phyloP scores from a whole-genome alignment of 2,113 vertebrate genomes.

The Azemiops feae region DNA sequence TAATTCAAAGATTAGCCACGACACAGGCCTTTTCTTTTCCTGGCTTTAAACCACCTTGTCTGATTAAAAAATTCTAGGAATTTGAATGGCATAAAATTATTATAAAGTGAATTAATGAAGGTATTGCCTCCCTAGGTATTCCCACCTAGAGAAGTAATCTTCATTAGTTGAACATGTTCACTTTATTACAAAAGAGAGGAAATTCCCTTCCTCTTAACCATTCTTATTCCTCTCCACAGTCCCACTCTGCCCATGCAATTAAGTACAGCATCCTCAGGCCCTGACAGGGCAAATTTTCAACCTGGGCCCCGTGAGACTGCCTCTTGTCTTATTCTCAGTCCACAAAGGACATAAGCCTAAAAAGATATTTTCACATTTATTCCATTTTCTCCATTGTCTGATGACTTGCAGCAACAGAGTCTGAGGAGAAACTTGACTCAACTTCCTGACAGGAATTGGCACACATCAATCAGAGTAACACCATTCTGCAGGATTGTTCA shows the following conservation, averaged over 20 bases:
- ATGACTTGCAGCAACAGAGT: not conserved
- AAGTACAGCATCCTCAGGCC: not conserved
- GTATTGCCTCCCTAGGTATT: not conserved
- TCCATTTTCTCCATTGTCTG: not conserved
- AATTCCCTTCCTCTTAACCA: not conserved
- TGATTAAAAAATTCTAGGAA: not conserved
- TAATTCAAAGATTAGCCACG: not conserved
- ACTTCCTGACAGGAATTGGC: not conserved
- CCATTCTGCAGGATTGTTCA: not conserved
- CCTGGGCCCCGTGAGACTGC: not conserved
- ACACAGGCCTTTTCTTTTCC: too few species aligned
- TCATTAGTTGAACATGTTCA: too few species aligned
- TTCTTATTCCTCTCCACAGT: not conserved
- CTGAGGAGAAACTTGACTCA: not conserved
- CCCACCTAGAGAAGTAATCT: too few species aligned
- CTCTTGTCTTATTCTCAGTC: not conserved
- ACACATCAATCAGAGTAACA: not conserved
- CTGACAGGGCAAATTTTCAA: not conserved
- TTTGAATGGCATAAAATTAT: not conserved
- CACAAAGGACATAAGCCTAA: not conserved
- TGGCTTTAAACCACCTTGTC: not conserved
- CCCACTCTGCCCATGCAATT: not conserved
- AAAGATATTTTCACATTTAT: not conserved
- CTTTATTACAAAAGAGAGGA: not conserved
- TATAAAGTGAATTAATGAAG: not conserved